Evolutionary conservation across 1,140 invertebrate genomes (phyloP).

Genomic region (Pachypeltis micranthus): DNA sequence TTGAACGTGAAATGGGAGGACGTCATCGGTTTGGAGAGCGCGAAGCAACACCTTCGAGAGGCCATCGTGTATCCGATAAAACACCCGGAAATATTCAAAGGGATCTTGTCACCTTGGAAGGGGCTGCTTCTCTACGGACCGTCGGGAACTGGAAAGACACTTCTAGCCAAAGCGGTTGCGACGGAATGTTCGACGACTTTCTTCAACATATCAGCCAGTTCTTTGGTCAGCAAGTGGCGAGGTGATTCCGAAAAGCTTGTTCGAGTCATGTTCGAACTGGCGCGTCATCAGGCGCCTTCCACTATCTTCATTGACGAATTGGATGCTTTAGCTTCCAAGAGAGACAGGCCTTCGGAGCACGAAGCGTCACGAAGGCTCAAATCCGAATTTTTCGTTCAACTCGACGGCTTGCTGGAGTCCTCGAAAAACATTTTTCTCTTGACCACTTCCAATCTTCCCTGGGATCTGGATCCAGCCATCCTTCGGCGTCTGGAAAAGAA

Average conservation of each 20-base stretch:
- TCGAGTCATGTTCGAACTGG: constrained; percentile 77
- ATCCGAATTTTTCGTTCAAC: constrained; percentile 80
- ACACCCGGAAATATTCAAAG: constrained; percentile 73
- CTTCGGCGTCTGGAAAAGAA: constrained; percentile 78
- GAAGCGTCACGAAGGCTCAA: constrained; percentile 86
- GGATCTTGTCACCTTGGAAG: constrained; percentile 69
- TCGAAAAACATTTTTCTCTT: constrained; percentile 64
- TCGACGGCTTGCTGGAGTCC: constrained; percentile 66
- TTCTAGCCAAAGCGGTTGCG: constrained; percentile 78
- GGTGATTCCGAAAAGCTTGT: constrained; percentile 90
- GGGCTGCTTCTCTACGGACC: constrained; percentile 65
- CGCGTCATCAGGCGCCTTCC: constrained; percentile 77
- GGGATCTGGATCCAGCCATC: constrained; percentile 83
- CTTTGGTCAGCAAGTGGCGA: constrained; percentile 84
- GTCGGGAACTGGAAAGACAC: constrained; percentile 68
- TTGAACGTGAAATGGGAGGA: constrained; percentile 55
- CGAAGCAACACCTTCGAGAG: constrained; percentile 78
- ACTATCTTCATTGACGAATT: constrained; percentile 96
- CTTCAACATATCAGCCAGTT: constrained; percentile 82
- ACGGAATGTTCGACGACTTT: constrained; percentile 75
- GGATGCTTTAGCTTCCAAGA: constrained; percentile 68
- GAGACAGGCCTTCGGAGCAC: constrained; percentile 61
- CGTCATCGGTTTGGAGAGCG: constrained; percentile 60
- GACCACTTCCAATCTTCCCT: constrained; percentile 83
- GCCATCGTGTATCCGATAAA: constrained; percentile 74